These are phyloP conservation scores for Meleagris gallopavo DNA, from an alignment of 2,113 vertebrate genomes.

Conservation along the genomic window DNA sequence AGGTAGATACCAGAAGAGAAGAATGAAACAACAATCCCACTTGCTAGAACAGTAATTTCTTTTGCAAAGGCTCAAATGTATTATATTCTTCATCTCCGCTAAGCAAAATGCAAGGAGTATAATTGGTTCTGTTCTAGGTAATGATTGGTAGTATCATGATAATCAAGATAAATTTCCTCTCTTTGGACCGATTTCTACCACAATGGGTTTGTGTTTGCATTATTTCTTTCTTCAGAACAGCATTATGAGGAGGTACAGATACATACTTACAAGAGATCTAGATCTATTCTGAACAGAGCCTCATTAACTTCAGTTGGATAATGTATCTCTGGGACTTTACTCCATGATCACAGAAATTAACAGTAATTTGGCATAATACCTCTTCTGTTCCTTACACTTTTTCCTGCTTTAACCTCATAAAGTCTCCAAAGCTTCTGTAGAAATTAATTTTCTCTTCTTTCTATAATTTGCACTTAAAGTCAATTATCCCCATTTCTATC, in stretches of 20 bases:
- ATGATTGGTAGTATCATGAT: neutral
- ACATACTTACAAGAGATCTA: neutral
- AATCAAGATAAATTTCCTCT: neutral
- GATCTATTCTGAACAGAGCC: neutral
- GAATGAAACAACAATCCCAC: neutral
- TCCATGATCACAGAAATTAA: neutral
- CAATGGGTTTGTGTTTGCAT: neutral
- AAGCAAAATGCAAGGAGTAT: neutral
- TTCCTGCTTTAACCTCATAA: neutral
- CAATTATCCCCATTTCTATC: neutral
- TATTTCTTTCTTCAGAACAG: neutral
- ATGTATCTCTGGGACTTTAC: neutral
- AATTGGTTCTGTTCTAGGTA: neutral
- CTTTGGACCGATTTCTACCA: neutral
- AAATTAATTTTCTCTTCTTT: constrained; percentile 1
- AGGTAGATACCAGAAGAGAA: neutral
- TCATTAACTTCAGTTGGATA: neutral
- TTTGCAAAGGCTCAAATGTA: neutral
- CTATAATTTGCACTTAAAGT: neutral
- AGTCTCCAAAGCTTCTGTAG: neutral
- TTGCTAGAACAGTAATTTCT: neutral
- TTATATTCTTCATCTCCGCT: neutral
- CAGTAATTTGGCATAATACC: neutral
- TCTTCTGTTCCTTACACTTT: neutral
- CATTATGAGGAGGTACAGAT: neutral